A percentile compares a stretch with the other conserved stretches of the same genome.
Conservation (phyloP, 2,888 invertebrate genomes). For the Melikaiella ostensackeni region DNA sequence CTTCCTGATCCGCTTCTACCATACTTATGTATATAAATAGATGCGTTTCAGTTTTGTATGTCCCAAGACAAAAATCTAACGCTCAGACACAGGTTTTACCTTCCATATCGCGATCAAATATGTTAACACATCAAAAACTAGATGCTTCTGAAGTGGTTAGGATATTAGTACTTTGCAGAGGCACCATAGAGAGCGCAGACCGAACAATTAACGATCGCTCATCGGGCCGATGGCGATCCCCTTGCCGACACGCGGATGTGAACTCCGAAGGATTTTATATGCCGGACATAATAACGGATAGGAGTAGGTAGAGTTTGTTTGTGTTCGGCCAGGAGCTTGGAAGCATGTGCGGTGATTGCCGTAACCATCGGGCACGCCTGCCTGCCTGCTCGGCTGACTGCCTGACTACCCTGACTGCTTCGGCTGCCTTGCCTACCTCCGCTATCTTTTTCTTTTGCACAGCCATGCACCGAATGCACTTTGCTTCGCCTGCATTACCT, state of each 20-base stretch:
- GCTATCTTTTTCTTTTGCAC: constrained; percentile 65
- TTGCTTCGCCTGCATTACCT: constrained; percentile 59
- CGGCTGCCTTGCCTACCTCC: constrained; percentile 47
- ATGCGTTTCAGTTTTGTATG: too few relatives aligned
- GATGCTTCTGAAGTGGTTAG: not conserved
- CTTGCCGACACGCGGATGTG: constrained; percentile 46
- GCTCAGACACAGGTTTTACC: too few relatives aligned
- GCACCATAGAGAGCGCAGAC: constrained; percentile 8
- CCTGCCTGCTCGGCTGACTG: constrained; percentile 45
- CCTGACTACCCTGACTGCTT: constrained; percentile 43
- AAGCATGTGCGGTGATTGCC: constrained; percentile 70
- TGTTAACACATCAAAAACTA: not conserved
- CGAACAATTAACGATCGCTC: constrained; percentile 34
- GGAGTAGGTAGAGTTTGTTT: constrained; percentile 64
- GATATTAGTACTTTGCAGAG: not conserved
- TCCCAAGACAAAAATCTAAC: too few relatives aligned
- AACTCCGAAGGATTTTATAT: constrained; percentile 61
- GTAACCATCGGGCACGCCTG: constrained; percentile 67
- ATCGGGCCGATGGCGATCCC: constrained; percentile 34
- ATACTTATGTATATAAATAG: too few relatives aligned
- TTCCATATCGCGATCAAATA: too few relatives aligned
- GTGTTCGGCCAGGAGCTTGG: constrained; percentile 70
- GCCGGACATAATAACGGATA: constrained; percentile 67
- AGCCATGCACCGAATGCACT: constrained; percentile 66
- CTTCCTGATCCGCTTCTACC: too few relatives aligned